Conservation (phyloP, 2,888 invertebrate species). For the Capitulum mitella region DNA sequence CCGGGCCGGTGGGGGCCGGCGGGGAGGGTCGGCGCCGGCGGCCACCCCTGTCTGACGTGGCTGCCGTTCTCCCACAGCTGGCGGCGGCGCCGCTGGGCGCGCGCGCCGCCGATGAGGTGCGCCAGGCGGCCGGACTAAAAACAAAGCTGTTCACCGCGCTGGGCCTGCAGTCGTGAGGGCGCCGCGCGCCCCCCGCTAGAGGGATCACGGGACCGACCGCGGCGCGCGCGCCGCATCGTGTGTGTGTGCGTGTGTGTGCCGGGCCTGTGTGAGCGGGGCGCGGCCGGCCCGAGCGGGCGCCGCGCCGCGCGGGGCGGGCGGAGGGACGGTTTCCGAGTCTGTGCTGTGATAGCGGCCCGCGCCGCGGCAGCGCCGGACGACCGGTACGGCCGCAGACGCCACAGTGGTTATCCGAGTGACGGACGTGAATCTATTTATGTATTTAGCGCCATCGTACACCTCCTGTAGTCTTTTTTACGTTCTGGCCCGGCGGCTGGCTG, state of each 20-base stretch:
- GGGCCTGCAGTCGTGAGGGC: constrained; percentile 63
- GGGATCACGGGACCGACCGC: neutral
- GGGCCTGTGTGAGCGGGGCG: neutral
- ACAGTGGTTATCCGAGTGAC: neutral
- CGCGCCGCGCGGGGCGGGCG: neutral
- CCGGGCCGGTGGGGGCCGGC: neutral
- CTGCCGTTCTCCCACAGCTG: constrained; percentile 29
- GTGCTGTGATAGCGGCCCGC: neutral
- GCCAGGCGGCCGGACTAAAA: constrained; percentile 61
- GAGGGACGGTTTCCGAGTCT: neutral
- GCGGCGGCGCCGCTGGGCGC: constrained; percentile 28
- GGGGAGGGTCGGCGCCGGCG: too few relatives aligned
- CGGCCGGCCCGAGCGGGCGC: neutral
- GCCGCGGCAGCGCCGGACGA: neutral
- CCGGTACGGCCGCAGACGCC: neutral
- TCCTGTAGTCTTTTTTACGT: constrained; percentile 6
- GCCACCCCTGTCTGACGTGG: constrained; percentile 23
- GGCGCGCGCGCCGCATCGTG: neutral
- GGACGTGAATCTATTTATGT: neutral
- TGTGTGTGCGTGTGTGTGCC: neutral
- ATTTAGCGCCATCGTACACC: neutral
- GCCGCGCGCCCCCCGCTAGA: neutral
- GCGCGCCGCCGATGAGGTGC: constrained; percentile 49
- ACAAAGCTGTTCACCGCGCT: constrained; percentile 77
- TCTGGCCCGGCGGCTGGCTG: neutral